phyloP scores from a whole-genome alignment of 2,888 invertebrate genomes.

The Alcis repandata region DNA sequence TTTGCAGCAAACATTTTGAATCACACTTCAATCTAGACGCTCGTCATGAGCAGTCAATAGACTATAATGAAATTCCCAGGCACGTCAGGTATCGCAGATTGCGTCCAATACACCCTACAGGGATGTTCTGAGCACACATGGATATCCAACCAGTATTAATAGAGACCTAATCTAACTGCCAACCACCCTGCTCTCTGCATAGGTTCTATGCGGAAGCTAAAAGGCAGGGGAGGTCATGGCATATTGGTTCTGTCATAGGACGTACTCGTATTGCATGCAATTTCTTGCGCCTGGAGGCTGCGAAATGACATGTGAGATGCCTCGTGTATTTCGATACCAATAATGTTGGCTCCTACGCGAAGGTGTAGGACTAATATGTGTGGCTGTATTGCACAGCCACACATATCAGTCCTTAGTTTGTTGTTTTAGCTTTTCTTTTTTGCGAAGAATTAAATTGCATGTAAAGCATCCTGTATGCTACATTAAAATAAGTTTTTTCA shows the following conservation, averaged over 20 bases:
- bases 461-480: no score
- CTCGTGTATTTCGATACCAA: conserved; percentile 73
- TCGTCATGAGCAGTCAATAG: conserved; percentile 74
- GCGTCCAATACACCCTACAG: conserved; percentile 79
- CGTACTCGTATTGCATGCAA: conserved; percentile 73
- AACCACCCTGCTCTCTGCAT: conserved; percentile 32
- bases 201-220: conserved; percentile 20
- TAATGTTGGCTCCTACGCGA: conserved; percentile 66
- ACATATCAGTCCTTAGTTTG: no score
- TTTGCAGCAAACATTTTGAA: conserved; percentile 50
- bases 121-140: conserved; percentile 64
- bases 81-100: conserved; percentile 81
- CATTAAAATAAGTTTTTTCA: no score
- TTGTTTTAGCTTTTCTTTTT: conserved; percentile 29
- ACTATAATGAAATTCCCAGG: conserved; percentile 80
- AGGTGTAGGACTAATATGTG: conserved; percentile 54
- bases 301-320: conserved; percentile 77
- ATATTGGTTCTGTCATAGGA: conserved; percentile 63
- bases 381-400: no score
- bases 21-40: conserved; percentile 62
- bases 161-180: conserved; percentile 52
- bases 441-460: neutral
- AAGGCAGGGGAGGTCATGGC: conserved; percentile 51
- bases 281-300: conserved; percentile 80
- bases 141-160: conserved; percentile 59